Base-by-base conservation (phyloP, 2,113 vertebrate species). In the Romanogobio albipinnatus region DNA sequence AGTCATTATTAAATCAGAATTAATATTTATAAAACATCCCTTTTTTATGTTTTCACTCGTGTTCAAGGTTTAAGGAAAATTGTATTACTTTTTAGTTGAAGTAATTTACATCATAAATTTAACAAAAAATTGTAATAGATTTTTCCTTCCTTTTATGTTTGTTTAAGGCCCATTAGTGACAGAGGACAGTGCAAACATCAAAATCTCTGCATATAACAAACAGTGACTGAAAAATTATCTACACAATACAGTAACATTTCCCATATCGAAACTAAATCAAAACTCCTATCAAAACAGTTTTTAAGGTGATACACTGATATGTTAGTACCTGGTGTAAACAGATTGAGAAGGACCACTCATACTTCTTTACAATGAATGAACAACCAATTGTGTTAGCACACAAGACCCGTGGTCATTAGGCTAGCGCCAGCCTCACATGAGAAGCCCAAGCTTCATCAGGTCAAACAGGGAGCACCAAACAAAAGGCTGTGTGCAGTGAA, bases 391-490 rank as follows among this genome's bases (percentile, higher is more conserved):
- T 78, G 36, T 59, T 26, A 64, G 14, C 58, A 47, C 36, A 15
- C 7, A 9, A 17, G 78, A 81, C 58, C 7, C 43, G 29, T 4
- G 4, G 78, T n/a, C 24, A 81, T 81, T 19, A 81, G 26, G 43
- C 45, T 5, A 81, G 13, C 22, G 71, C 19, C 47, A 36, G 64
- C 64, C 56, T 76, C 73, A 70, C 71, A 26, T 62, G 73, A 73
- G 82, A 66, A 78, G 86, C 76, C n/a, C 47, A 53, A 39, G 66
- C 51, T 56, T 51, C 15, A 76, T 66, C 73, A 11, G 85, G 80
- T 74, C 71, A 68, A 81, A 64, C 87, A 86, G 81, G 22, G 79
- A 61, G 81, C 61, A 76, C 17, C 58, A 76, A 81, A 68, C 24
- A 79, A 76, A 85, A 81, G 73, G 51, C 11, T 19, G 39, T 82